Evolutionary conservation across 2,797 vertebrate species (phyloP).

Genomic region (Gallinago stenura): DNA sequence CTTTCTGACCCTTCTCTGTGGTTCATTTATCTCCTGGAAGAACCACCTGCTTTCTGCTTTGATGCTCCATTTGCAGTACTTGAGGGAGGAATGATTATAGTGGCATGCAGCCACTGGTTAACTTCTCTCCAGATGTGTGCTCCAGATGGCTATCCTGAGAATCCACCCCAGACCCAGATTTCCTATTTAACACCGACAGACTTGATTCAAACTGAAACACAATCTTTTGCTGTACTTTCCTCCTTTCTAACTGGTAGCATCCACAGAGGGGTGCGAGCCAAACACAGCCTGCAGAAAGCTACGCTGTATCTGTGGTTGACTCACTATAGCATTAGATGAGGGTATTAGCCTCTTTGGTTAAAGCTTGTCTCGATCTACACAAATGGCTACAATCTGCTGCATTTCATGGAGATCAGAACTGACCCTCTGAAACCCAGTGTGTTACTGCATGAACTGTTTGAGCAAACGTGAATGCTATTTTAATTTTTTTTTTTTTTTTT

Average conservation of each 20-base stretch:
- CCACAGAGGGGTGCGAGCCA: background rate
- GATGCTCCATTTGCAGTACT: slow-evolving; percentile 61
- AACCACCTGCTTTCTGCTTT: slow-evolving; percentile 70
- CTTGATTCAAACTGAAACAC: slow-evolving; percentile 29
- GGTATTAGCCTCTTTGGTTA: background rate
- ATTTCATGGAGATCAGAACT: background rate
- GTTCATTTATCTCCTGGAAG: slow-evolving; percentile 65
- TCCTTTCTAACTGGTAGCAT: background rate
- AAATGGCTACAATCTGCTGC: background rate
- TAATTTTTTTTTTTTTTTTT: background rate
- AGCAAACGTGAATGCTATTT: rapidly evolving
- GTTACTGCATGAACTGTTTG: background rate
- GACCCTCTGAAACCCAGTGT: background rate
- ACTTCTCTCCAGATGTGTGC: slow-evolving; percentile 63
- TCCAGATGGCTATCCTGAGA: slow-evolving; percentile 56
- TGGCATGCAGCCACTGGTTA: slow-evolving; percentile 57
- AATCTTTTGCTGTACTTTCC: background rate
- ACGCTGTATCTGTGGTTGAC: background rate
- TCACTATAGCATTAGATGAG: background rate
- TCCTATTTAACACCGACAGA: slow-evolving; percentile 13
- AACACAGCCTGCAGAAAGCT: background rate
- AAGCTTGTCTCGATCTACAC: background rate
- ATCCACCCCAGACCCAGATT: slow-evolving; percentile 11
- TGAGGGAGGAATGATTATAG: slow-evolving; percentile 54
- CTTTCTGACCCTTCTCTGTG: slow-evolving; percentile 50